These are phyloP conservation scores for Gracilinanus agilis DNA, from an alignment of 2,113 vertebrate genomes.

Conservation along the genomic window DNA sequence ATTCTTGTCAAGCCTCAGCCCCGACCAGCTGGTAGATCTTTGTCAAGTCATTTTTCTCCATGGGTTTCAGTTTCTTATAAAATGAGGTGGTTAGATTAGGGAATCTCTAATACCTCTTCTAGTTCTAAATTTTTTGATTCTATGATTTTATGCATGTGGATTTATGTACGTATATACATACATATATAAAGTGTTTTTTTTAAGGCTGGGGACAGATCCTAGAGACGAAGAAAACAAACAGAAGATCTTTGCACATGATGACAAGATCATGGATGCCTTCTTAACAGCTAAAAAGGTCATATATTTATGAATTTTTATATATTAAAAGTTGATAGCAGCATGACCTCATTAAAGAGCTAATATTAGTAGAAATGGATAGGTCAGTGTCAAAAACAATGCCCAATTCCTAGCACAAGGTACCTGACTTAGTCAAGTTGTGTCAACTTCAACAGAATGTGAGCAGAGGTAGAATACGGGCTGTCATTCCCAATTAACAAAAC, in stretches of 20 bases:
- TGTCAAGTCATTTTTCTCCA: neutral
- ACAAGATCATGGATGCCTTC: constrained; percentile 30
- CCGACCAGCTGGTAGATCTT: neutral
- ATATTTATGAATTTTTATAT: constrained; percentile 50
- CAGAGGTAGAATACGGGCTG: constrained; percentile 60
- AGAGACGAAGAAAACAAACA: constrained; percentile 13
- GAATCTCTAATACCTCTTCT: neutral
- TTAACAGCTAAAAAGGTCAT: constrained; percentile 58
- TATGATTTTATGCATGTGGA: neutral
- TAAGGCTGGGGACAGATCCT: neutral
- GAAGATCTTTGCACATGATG: constrained; percentile 19
- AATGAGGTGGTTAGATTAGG: neutral
- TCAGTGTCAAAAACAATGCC: constrained; percentile 66
- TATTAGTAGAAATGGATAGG: constrained; percentile 56
- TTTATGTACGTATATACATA: neutral
- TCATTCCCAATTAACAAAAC: constrained; percentile 71
- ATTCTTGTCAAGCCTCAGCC: neutral
- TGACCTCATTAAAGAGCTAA: constrained; percentile 69
- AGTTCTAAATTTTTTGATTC: neutral
- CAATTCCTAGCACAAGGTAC: constrained; percentile 30
- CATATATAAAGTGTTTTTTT: neutral
- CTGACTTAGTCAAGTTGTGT: constrained; percentile 56
- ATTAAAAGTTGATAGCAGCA: constrained; percentile 63
- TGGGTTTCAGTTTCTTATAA: neutral
- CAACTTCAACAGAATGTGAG: constrained; percentile 50